phyloP scores from a whole-genome alignment of 2,888 invertebrate genomes.

The Napeogenes inachia region DNA sequence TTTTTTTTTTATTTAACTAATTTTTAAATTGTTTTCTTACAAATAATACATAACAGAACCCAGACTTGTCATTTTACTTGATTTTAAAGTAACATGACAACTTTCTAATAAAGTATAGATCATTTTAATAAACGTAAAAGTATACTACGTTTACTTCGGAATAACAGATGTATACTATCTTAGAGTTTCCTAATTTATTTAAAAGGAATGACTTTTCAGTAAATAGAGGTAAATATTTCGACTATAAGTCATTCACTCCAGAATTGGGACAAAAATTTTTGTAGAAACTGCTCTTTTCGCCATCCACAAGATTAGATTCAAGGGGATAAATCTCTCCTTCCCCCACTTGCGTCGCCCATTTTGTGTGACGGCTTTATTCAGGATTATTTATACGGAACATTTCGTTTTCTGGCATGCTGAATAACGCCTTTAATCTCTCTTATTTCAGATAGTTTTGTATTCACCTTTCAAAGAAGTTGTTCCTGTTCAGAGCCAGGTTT shows the following conservation, averaged over 20 bases:
- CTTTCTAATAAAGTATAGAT: too few species aligned
- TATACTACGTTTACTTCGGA: too few species aligned
- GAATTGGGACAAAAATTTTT: constrained; percentile 57
- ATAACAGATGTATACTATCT: too few species aligned
- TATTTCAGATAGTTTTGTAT: constrained; percentile 28
- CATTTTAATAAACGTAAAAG: too few species aligned
- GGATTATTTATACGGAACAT: constrained; percentile 70
- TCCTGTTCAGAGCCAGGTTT: constrained; percentile 4
- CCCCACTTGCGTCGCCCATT: constrained; percentile 61
- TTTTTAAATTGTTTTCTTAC: too few species aligned
- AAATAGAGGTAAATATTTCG: constrained; percentile 49
- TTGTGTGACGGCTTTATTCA: constrained; percentile 68
- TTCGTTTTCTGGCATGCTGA: constrained; percentile 54
- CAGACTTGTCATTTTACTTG: too few species aligned
- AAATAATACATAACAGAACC: too few species aligned
- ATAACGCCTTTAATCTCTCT: constrained; percentile 57
- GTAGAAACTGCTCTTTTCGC: constrained; percentile 67
- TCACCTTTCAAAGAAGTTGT: constrained; percentile 25
- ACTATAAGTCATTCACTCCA: constrained; percentile 47
- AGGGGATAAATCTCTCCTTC: constrained; percentile 70
- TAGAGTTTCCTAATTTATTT: constrained; percentile 26
- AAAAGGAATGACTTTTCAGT: constrained; percentile 49
- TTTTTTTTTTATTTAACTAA: too few species aligned
- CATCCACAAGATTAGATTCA: constrained; percentile 74
- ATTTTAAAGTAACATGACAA: too few species aligned